phyloP scores from a whole-genome alignment of 2,797 vertebrate species.

The Tragelaphus eurycerus region DNA sequence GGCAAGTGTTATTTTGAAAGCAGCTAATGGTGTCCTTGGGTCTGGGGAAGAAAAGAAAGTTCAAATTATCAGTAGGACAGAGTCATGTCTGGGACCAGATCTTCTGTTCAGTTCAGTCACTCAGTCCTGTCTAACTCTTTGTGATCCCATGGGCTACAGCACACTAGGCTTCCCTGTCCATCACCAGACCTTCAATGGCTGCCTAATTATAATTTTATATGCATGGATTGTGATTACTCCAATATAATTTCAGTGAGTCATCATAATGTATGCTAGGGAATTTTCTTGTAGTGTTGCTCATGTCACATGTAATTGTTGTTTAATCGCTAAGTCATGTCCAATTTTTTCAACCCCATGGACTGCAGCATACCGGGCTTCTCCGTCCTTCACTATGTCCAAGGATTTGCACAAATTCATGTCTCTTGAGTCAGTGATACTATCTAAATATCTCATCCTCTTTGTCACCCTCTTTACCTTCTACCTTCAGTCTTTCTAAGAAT shows the following conservation, averaged over 20 bases:
- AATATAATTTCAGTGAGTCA: not conserved
- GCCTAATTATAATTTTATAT: not conserved
- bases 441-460: not conserved
- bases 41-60: not conserved
- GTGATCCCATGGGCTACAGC: fast-evolving
- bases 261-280: not conserved
- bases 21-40: not conserved
- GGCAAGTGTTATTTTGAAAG: not conserved
- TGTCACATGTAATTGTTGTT: not conserved
- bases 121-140: not conserved
- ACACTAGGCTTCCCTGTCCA: not conserved
- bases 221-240: not conserved
- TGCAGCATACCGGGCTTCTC: not conserved
- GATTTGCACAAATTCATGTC: not conserved
- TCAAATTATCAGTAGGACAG: not conserved
- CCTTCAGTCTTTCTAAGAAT: not conserved
- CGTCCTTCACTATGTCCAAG: not conserved
- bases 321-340: not conserved
- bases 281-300: not conserved
- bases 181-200: not conserved
- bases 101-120: not conserved
- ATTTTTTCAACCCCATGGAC: not conserved
- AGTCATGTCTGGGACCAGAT: not conserved
- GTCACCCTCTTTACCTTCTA: not conserved
- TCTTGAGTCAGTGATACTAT: not conserved